Conservation (phyloP, 2,797 vertebrate species). For the Saxicola maurus region DNA sequence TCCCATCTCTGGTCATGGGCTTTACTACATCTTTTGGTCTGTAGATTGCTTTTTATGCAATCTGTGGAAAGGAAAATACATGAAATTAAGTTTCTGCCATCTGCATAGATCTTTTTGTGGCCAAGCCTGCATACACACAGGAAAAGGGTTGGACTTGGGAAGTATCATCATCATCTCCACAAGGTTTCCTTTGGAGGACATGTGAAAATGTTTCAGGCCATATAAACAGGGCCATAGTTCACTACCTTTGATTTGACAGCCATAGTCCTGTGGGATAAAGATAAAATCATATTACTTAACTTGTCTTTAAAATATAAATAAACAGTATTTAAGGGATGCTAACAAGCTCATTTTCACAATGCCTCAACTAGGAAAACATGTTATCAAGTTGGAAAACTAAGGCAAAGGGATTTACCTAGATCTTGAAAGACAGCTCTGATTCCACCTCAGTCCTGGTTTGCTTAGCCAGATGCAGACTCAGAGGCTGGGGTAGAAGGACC, state of each 20-base stretch:
- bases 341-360: not conserved
- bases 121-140: rapidly evolving
- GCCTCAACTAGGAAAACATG: rapidly evolving
- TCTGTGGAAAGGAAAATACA: not conserved
- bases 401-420: not conserved
- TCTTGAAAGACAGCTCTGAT: not conserved
- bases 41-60: not conserved
- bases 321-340: not conserved
- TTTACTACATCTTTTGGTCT: not conserved
- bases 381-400: not conserved
- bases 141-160: not conserved
- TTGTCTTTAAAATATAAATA: not conserved
- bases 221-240: not conserved
- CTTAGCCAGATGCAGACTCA: not conserved
- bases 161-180: not conserved
- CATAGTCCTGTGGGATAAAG: not conserved
- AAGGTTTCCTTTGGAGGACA: not conserved
- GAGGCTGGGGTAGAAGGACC: not conserved
- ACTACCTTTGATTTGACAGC: not conserved
- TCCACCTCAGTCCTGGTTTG: not conserved
- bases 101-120: not conserved
- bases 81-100: not conserved
- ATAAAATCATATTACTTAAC: not conserved
- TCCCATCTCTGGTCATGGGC: not conserved
- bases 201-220: not conserved